phyloP scores from a whole-genome alignment of 1,140 invertebrate genomes.

The Eumaeus atala region DNA sequence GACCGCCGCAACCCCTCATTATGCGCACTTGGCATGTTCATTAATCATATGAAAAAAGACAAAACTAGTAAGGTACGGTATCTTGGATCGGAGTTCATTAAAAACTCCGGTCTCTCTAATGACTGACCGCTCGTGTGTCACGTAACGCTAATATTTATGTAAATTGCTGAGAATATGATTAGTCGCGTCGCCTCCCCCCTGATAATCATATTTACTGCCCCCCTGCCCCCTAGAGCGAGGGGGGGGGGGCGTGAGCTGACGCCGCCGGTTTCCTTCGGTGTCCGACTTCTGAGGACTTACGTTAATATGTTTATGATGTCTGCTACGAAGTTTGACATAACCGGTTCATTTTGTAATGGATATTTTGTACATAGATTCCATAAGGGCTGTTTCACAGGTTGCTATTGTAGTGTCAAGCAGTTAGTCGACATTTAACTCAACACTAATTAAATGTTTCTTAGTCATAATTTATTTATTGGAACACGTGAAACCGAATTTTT shows the following conservation, averaged over 20 bases:
- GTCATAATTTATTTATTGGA: no score
- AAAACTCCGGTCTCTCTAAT: constrained; percentile 43
- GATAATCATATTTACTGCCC: constrained; percentile 71
- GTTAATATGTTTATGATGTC: no score
- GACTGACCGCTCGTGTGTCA: constrained; percentile 43
- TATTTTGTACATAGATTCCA: no score
- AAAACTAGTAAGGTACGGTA: constrained; percentile 48
- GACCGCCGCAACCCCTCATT: no score
- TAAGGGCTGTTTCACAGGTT: no score
- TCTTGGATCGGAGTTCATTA: constrained; percentile 62
- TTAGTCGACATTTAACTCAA: no score
- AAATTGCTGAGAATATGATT: constrained; percentile 72
- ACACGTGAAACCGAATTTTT: no score
- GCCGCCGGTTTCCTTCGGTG: constrained; percentile 20
- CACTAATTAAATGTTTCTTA: no score
- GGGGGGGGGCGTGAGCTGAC: constrained; percentile 21
- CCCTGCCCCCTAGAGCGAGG: constrained; percentile 22
- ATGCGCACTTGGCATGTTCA: constrained; percentile 21
- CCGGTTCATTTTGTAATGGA: no score
- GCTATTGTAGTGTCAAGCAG: no score
- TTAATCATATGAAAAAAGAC: constrained; percentile 71
- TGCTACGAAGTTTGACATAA: no score
- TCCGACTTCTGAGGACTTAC: constrained; percentile 18
- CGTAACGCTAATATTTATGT: constrained; percentile 70
- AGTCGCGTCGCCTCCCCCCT: constrained; percentile 63